Evolutionary conservation across 2,797 vertebrate species (phyloP), one percentile per base, ranked within the genome.

Genomic region (Aphelocoma californica): DNA sequence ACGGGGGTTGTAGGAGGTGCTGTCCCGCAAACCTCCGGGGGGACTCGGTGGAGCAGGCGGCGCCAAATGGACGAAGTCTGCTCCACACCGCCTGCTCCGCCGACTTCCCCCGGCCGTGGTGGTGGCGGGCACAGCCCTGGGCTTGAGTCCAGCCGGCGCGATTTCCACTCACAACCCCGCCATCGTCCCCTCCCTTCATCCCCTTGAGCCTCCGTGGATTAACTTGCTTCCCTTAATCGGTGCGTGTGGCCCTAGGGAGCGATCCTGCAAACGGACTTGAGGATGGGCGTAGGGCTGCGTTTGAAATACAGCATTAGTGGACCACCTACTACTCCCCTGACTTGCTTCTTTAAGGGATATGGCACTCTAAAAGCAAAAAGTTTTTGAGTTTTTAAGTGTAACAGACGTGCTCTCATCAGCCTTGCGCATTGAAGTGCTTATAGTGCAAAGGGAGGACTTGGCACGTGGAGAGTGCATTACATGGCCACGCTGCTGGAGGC

Each of bases 381-480:
- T 10, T 8, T 6, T 24, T 13, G 12, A 47, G 24, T 31, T 7
- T 15, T 15, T 2, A 8, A 44, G 14, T 3, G 17, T 21, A 20
- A 14, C 17, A 34, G 50, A 11, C 28, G 18, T 9, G 25, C 12
- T 29, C 62, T 50, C 32, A 0, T 9, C 34, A 31, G 44, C n/a
- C 28, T 24, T 3, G 12, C 23, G 1, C 6, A 0, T 5, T 36
- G 0, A 29, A 28, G 54, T 5, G 15, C 32, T 36, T 12, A 0
- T 0, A 34, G 61, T 3, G 50, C 38, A 7, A 10, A 38, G 38
- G 38, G 21, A 56, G n/a, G 8, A 3, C 31, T 50, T 4, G 38
- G 83, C 81, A 36, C 64, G 2, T 54, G 86, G 77, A 4, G 23
- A 0, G 8, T 2, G 40, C 7, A 0, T 14, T 7, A 0, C 7